These are phyloP conservation scores for Pelvicachromis taeniatus DNA, from an alignment of 2,113 vertebrate species.

Conservation along the genomic window DNA sequence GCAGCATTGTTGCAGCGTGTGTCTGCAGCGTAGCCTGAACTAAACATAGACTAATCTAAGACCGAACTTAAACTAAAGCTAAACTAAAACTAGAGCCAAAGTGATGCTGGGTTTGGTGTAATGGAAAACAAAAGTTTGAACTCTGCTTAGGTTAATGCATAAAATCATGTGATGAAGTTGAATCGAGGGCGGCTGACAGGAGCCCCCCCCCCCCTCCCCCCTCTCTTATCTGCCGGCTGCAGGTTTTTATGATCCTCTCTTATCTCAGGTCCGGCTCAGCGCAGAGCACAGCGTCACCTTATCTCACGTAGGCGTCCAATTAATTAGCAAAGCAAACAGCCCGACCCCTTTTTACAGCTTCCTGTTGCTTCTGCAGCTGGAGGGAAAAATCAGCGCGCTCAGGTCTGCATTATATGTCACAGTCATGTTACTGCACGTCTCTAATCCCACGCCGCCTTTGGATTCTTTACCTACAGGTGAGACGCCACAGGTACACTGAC, in stretches of 20 bases:
- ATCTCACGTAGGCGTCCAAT: not conserved
- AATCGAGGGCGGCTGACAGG: not conserved
- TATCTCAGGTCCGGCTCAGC: not conserved
- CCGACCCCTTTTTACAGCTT: not conserved
- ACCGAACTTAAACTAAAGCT: not conserved
- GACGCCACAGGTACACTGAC: not conserved
- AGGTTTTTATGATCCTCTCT: not conserved
- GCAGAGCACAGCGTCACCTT: not conserved
- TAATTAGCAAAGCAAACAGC: not conserved
- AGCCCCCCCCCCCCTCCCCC: not conserved
- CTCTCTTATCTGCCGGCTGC: not conserved
- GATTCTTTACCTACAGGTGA: not conserved
- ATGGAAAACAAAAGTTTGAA: not conserved
- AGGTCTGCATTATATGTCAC: not conserved
- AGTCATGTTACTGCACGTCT: not conserved
- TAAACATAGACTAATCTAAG: too few species aligned
- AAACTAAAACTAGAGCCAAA: not conserved
- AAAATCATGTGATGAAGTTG: not conserved
- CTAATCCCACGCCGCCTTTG: not conserved
- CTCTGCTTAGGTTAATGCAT: not conserved
- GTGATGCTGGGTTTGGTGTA: not conserved
- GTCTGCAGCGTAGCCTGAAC: not conserved
- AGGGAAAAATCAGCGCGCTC: not conserved
- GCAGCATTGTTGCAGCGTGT: not conserved
- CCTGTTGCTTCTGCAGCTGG: not conserved